Evolutionary conservation across 2,888 invertebrate species (phyloP).

Genomic region (Conops quadrifasciatus): DNA sequence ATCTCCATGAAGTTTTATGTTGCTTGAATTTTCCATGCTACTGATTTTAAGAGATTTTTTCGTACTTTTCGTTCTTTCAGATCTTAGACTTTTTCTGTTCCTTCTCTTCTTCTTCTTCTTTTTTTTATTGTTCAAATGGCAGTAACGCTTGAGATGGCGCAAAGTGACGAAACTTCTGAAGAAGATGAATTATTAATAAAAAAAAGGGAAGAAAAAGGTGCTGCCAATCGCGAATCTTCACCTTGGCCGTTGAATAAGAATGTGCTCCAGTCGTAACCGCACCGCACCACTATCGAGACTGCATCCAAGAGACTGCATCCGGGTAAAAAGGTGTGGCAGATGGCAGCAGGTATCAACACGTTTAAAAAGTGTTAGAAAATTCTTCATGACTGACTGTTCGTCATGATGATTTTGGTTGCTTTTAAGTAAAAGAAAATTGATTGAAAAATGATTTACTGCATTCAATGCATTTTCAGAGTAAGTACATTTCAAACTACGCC

Average conservation of each 20-base stretch:
- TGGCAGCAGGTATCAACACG: neutral
- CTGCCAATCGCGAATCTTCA: conserved; percentile 42
- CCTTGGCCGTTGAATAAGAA: neutral
- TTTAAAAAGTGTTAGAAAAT: too few relatives aligned
- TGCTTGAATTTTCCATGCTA: too few relatives aligned
- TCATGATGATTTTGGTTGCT: too few relatives aligned
- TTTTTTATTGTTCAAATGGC: neutral
- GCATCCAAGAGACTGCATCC: too few relatives aligned
- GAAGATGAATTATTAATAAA: conserved; percentile 61
- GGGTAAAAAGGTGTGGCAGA: neutral
- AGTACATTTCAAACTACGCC: too few relatives aligned
- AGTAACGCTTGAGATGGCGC: neutral
- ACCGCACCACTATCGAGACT: too few relatives aligned
- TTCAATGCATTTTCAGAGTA: too few relatives aligned
- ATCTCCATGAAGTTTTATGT: conserved; percentile 3
- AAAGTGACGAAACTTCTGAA: conserved; percentile 51
- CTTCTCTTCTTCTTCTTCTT: neutral
- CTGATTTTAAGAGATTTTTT: conserved; percentile 26
- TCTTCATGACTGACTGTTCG: too few relatives aligned
- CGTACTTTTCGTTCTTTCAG: neutral
- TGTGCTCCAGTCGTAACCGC: too few relatives aligned
- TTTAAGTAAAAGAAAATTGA: too few relatives aligned
- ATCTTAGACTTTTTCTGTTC: neutral
- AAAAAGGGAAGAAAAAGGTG: conserved; percentile 52
- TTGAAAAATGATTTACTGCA: too few relatives aligned